Evolutionary conservation across 92 coral and sea anemone species (phyloP), one percentile per base, ranked within the genome.

Genomic region (Palythoa caribaeorum): DNA sequence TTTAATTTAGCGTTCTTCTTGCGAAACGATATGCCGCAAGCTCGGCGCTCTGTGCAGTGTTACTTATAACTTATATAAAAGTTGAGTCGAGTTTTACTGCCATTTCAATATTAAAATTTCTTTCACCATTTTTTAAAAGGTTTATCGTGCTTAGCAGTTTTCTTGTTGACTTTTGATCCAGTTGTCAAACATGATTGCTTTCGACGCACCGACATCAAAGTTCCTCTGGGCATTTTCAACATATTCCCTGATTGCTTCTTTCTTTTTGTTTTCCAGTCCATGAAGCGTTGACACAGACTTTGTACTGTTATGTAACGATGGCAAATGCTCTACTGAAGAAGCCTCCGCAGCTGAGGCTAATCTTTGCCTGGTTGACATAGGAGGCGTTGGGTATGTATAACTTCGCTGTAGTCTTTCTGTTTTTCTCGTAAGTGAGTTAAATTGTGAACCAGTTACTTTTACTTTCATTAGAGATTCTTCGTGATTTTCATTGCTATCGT

Each of bases 121-220:
- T 17, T 63, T 20, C 20, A 63, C 5, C 7, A 17, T 63, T 63
- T 63, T n/a, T 63, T 5, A 35, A 63, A 2, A 17, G 14, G 70
- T 63, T 17, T 70, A 12, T 51, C n/a, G 21, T 21, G 39, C 7
- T 81, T 37, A 65, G n/a, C 76, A 65, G 19, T 39, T 44, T 13
- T 16, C 62, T 15, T 81, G 57, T n/a, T 81, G 75, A 16, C 86
- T 69, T 28, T 57, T 47, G 38, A 81, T 47, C 86, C 86, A 81
- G 16, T 47, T 65, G 50, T 81, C 60, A 68, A 81, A 68, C 86
- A 81, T 21, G 15, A 81, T 81, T 63, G 76, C 86, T 66, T 81
- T 81, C 21, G 86, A 44, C 20, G 63, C 53, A 19, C 39, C 62
- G 19, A 71, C 76, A 63, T 81, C 86, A 66, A 47, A 81, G 28